Conservation (phyloP, 2,888 invertebrate species). For the Nasonovia ribisnigri region DNA sequence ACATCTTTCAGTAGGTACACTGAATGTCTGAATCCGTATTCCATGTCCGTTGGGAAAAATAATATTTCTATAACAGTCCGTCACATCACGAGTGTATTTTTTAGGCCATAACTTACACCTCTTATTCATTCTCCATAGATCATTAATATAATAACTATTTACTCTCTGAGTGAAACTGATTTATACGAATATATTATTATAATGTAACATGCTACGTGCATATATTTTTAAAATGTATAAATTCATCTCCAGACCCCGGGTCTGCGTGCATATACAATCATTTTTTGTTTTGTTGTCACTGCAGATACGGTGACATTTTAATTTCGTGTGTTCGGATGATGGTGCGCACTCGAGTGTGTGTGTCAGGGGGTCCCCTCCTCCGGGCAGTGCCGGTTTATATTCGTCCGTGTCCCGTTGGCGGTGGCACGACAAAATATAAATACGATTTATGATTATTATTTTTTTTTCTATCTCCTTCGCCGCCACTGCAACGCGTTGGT, state of each 20-base stretch:
- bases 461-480: constrained; percentile 12
- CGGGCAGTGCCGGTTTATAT: constrained; percentile 31
- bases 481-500: background rate
- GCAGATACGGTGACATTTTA: background rate
- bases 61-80: background rate
- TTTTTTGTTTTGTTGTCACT: background rate
- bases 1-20: background rate
- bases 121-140: background rate
- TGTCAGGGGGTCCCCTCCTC: background rate
- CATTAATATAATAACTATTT: background rate
- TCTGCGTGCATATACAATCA: background rate
- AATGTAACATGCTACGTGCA: constrained; percentile 1
- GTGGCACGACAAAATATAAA: constrained; percentile 24
- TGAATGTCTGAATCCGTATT: background rate
- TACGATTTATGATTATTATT: background rate
- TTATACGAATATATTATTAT: background rate
- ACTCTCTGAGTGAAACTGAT: background rate
- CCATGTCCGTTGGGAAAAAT: background rate
- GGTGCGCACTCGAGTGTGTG: background rate
- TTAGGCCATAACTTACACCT: background rate
- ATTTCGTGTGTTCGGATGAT: background rate
- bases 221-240: background rate
- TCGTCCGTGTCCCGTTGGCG: constrained; percentile 27
- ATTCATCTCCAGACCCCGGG: background rate
- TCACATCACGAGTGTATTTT: background rate